These are phyloP conservation scores for Monopterus albus DNA, from an alignment of 2,113 vertebrate species.

Conservation along the genomic window DNA sequence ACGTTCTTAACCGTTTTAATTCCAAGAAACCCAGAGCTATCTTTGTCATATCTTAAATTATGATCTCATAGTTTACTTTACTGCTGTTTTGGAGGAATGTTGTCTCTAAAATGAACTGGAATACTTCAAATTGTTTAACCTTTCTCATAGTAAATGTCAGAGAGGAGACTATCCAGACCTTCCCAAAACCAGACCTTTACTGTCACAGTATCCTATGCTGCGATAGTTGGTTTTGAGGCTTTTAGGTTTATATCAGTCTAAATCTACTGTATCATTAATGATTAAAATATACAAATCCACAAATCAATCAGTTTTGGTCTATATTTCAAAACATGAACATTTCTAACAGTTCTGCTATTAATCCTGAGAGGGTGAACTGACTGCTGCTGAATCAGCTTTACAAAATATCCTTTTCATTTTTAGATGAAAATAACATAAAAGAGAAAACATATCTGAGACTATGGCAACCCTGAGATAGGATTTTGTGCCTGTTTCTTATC, in stretches of 20 bases:
- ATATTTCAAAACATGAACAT: conserved; percentile 5
- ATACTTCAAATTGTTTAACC: conserved; percentile 13
- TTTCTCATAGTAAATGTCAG: conserved; percentile 25
- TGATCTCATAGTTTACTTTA: neutral
- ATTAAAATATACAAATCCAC: conserved; percentile 11
- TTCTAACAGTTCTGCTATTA: conserved; percentile 4
- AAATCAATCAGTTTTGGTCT: neutral
- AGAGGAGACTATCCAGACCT: conserved; percentile 7
- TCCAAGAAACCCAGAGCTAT: neutral
- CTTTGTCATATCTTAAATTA: neutral
- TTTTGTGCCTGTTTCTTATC: conserved; percentile 68
- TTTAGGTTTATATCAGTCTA: neutral
- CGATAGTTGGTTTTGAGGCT: neutral
- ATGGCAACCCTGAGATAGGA: conserved; percentile 47
- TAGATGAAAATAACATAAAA: conserved; percentile 60
- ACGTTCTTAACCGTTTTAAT: neutral
- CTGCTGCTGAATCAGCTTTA: conserved; percentile 50
- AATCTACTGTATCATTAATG: neutral
- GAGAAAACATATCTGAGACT: conserved; percentile 56
- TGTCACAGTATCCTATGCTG: neutral
- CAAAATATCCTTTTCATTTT: conserved; percentile 63
- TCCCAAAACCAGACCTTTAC: neutral
- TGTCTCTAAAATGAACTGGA: neutral
- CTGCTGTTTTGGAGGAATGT: neutral
- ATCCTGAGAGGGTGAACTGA: conserved; percentile 16